phyloP scores from a whole-genome alignment of 2,888 invertebrate species.

The Carcina quercana region DNA sequence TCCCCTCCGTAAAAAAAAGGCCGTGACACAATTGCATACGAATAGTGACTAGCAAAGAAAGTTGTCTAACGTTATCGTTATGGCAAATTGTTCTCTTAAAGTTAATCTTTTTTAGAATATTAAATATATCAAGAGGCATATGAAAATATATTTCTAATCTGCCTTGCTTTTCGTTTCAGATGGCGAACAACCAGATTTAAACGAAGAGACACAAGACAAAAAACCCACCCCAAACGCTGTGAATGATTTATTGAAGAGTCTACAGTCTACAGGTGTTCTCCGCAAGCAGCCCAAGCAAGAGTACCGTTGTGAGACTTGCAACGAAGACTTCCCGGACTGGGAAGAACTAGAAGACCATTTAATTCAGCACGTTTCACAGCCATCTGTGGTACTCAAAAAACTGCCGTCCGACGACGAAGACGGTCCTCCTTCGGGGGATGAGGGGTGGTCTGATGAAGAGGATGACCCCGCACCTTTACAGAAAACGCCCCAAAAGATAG shows the following conservation, averaged over 20 bases:
- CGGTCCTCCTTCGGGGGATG: constrained; percentile 49
- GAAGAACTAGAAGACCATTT: constrained; percentile 67
- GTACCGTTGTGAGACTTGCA: constrained; percentile 67
- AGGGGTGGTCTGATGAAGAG: constrained; percentile 64
- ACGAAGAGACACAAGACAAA: constrained; percentile 18
- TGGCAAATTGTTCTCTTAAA: too few relatives aligned
- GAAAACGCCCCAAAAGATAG: constrained; percentile 55
- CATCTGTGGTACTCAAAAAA: constrained; percentile 60
- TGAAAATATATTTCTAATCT: too few relatives aligned
- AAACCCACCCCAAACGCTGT: constrained; percentile 36
- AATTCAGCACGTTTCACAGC: constrained; percentile 72
- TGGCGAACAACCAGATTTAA: constrained; percentile 35
- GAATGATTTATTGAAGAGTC: constrained; percentile 44
- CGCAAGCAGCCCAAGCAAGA: constrained; percentile 54
- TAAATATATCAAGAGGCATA: too few relatives aligned
- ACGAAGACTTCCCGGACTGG: constrained; percentile 60
- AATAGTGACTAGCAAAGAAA: too few relatives aligned
- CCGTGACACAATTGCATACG: too few relatives aligned
- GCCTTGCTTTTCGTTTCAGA: constrained; percentile 18
- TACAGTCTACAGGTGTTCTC: constrained; percentile 52
- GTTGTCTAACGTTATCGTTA: too few relatives aligned
- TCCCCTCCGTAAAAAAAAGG: too few relatives aligned
- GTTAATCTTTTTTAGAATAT: too few relatives aligned
- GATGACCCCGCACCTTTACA: constrained; percentile 27
- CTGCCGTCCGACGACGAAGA: constrained; percentile 72